Evolutionary conservation across 2,113 vertebrate species (phyloP).

Genomic region (Emydura subglobosa): DNA sequence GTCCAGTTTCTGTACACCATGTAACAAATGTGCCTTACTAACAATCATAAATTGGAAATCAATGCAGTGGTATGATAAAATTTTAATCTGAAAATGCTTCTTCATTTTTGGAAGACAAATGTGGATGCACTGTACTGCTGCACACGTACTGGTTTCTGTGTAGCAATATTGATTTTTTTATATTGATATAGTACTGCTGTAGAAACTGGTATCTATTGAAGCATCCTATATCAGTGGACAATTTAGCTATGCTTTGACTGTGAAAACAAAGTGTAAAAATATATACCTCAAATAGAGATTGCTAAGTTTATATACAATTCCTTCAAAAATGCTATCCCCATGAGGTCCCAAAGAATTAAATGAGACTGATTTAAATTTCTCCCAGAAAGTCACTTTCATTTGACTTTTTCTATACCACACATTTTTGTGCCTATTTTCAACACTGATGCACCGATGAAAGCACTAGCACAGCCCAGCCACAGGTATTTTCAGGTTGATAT

Average conservation of each 20-base stretch:
- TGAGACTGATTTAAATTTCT: neutral
- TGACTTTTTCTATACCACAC: neutral
- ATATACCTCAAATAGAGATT: neutral
- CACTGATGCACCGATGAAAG: neutral
- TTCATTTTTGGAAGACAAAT: neutral
- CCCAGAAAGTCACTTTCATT: neutral
- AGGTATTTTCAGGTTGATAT: neutral
- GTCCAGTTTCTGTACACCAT: fast-evolving
- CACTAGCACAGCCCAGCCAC: neutral
- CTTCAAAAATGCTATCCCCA: neutral
- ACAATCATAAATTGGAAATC: neutral
- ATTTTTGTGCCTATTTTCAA: neutral
- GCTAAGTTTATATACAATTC: neutral
- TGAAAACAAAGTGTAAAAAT: neutral
- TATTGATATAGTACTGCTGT: fast-evolving
- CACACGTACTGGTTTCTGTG: neutral
- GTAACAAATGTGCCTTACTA: neutral
- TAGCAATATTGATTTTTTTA: fast-evolving
- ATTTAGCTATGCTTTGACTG: neutral
- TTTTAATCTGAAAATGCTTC: neutral
- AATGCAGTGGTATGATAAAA: neutral
- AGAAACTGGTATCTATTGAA: fast-evolving
- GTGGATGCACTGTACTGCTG: fast-evolving
- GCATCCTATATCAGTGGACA: fast-evolving
- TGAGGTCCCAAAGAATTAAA: neutral